phyloP scores from a whole-genome alignment of 2,797 vertebrate genomes.

The Poecilia velifera region DNA sequence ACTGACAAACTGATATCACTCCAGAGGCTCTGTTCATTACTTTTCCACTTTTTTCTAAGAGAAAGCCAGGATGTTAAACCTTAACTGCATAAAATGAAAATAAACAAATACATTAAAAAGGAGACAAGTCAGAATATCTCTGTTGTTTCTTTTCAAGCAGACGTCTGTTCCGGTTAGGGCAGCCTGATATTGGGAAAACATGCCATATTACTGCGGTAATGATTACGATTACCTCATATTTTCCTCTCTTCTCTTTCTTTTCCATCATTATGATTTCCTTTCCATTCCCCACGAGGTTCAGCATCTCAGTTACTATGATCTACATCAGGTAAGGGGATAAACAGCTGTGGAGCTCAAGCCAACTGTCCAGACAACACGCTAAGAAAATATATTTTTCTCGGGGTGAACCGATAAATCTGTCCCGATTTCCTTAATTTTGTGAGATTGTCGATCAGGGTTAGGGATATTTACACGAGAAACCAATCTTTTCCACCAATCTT shows the following conservation, averaged over 20 bases:
- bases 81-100: slow-evolving; percentile 37
- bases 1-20: slow-evolving; percentile 60
- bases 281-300: not conserved
- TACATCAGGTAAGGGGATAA: not conserved
- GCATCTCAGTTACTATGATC: not conserved
- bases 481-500: not conserved
- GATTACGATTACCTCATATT: not conserved
- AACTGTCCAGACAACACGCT: not conserved
- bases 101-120: slow-evolving; percentile 84
- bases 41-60: slow-evolving; percentile 46
- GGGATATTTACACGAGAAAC: not conserved
- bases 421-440: not conserved
- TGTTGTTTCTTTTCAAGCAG: slow-evolving; percentile 46
- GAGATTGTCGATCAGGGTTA: not conserved
- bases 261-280: not conserved
- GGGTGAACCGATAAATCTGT: not conserved
- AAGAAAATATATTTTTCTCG: not conserved
- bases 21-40: slow-evolving; percentile 63
- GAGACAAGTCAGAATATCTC: slow-evolving; percentile 77
- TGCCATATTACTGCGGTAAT: not conserved
- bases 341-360: not conserved
- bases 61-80: slow-evolving; percentile 67
- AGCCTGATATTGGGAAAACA: not conserved
- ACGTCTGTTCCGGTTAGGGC: not conserved
- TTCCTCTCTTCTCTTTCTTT: slow-evolving; percentile 2